Conservation (phyloP, 2,888 invertebrate genomes). For the Patella caerulea region DNA sequence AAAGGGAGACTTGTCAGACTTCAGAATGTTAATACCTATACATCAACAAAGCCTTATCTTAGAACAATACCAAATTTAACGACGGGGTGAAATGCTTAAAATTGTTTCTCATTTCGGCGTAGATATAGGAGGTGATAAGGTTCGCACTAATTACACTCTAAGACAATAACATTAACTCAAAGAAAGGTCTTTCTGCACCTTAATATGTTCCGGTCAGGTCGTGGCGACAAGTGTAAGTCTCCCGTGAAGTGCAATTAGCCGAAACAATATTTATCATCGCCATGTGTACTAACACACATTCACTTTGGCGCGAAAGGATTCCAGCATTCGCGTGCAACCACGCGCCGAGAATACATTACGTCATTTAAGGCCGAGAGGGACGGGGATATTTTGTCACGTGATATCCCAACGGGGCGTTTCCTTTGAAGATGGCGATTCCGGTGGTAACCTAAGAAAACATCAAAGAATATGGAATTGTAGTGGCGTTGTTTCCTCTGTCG, state of each 20-base stretch:
- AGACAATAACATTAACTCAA: slow-evolving; percentile 8
- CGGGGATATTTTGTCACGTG: not conserved
- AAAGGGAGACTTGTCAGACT: too few species aligned
- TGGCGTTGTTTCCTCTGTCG: not conserved
- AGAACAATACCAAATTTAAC: too few species aligned
- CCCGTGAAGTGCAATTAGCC: slow-evolving; percentile 8
- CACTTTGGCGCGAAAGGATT: not conserved
- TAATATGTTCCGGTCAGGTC: not conserved
- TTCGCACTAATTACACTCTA: slow-evolving; percentile 1
- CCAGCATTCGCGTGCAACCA: not conserved
- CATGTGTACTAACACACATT: not conserved
- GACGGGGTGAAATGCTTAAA: too few species aligned
- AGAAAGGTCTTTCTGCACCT: not conserved
- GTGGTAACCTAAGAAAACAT: not conserved
- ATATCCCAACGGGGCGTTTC: not conserved
- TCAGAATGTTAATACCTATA: too few species aligned
- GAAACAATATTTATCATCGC: slow-evolving; percentile 9
- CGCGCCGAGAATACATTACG: slow-evolving; percentile 6
- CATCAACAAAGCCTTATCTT: too few species aligned
- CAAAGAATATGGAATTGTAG: not conserved
- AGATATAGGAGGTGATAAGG: not conserved
- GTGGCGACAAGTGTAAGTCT: slow-evolving; percentile 1
- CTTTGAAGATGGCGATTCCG: not conserved
- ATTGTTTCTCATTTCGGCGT: too few species aligned
- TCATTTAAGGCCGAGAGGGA: not conserved